Percentiles rank a stretch among this genome's conserved stretches.
Evolutionary conservation across 2,888 invertebrate species (phyloP).

Genomic region (Cylindroiulus punctatus): DNA sequence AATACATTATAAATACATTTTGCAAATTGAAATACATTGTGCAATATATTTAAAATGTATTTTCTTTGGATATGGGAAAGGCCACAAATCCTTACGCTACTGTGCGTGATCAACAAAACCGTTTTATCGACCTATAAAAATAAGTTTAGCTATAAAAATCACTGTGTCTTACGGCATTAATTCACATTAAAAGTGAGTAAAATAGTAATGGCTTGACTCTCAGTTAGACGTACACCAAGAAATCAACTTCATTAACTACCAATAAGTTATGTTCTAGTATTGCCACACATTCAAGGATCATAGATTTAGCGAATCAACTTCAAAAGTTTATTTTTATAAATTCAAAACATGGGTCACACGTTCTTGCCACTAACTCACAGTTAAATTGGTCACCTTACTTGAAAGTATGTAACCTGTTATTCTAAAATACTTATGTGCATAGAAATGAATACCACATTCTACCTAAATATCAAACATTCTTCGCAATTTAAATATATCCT

Average conservation of each 20-base stretch:
- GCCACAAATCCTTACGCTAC: slow-evolving; percentile 14
- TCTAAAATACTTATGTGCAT: background rate
- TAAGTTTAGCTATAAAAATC: background rate
- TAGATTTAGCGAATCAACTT: background rate
- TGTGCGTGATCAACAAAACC: slow-evolving; percentile 6
- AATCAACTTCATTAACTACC: background rate
- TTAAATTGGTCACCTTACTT: too few relatives aligned
- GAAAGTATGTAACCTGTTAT: too few relatives aligned
- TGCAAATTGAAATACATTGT: too few relatives aligned
- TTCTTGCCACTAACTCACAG: too few relatives aligned
- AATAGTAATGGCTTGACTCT: background rate
- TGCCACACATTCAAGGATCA: background rate
- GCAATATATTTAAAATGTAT: too few relatives aligned
- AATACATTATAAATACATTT: too few relatives aligned
- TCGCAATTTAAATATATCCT: background rate
- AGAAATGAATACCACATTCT: too few relatives aligned
- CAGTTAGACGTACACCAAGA: background rate
- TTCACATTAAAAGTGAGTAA: background rate
- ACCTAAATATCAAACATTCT: too few relatives aligned
- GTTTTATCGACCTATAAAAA: slow-evolving; percentile 14
- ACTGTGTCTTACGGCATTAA: background rate
- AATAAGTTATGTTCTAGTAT: background rate
- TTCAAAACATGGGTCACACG: background rate
- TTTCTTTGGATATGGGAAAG: too few relatives aligned
- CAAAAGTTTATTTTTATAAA: background rate